phyloP scores from a whole-genome alignment of 2,888 invertebrate species.

The Rugalucina vietnamica region DNA sequence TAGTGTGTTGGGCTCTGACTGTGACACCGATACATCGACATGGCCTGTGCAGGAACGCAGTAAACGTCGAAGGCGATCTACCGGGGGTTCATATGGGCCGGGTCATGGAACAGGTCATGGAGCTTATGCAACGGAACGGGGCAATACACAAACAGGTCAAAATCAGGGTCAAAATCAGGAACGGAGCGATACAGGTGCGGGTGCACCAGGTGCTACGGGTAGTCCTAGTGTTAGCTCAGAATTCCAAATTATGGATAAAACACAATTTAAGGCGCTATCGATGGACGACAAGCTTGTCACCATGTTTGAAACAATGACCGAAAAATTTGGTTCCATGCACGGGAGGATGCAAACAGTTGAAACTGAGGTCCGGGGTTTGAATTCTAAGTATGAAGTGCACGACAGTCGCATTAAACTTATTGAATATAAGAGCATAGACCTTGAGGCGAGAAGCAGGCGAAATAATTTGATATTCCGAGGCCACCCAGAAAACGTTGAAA shows the following conservation, averaged over 20 bases:
- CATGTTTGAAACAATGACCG: background rate
- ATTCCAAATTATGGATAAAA: background rate
- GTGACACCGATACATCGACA: background rate
- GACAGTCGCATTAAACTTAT: background rate
- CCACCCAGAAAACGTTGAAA: background rate
- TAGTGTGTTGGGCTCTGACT: background rate
- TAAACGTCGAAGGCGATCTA: background rate
- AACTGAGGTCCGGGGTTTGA: background rate
- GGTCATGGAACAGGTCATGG: no score
- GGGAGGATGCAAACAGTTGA: background rate
- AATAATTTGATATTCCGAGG: background rate
- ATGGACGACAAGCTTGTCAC: background rate
- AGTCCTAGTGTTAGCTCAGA: no score
- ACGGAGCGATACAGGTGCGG: no score
- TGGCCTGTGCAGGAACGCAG: background rate
- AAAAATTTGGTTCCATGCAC: background rate
- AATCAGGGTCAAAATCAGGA: no score
- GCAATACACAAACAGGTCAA: no score
- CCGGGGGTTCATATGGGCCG: background rate
- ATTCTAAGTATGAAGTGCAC: background rate
- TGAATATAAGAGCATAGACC: background rate
- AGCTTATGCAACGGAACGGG: background rate
- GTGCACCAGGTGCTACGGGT: no score
- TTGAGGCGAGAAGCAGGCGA: background rate
- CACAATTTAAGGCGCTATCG: background rate